Evolutionary conservation across 2,113 vertebrate genomes (phyloP).

Genomic region (Peromyscus californicus): DNA sequence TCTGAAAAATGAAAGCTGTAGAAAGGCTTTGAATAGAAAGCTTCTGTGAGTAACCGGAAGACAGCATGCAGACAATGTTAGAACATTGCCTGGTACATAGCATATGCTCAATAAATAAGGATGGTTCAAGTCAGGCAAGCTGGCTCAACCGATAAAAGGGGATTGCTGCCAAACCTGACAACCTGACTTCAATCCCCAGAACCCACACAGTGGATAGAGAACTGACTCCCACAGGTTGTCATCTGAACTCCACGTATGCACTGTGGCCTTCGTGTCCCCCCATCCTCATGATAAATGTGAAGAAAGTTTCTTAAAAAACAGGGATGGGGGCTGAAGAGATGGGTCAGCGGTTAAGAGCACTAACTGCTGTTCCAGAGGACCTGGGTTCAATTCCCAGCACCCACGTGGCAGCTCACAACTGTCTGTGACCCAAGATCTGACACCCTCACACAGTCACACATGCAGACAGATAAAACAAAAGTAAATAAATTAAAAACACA

Average conservation of each 20-base stretch:
- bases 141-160: background rate
- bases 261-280: too few species aligned
- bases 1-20: background rate
- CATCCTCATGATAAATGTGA: background rate
- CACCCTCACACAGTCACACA: too few species aligned
- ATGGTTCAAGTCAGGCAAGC: background rate
- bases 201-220: background rate
- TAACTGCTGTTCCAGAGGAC: too few species aligned
- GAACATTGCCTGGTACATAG: background rate
- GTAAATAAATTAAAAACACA: background rate
- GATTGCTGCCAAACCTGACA: background rate
- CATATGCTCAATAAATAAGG: background rate
- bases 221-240: background rate
- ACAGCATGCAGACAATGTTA: background rate
- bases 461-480: too few species aligned
- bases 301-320: background rate
- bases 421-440: too few species aligned
- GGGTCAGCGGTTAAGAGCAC: too few species aligned
- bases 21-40: background rate
- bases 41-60: background rate
- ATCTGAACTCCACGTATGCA: background rate
- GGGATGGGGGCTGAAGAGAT: background rate
- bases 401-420: too few species aligned
- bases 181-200: background rate
- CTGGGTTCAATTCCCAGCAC: too few species aligned